Conservation (phyloP, 1,140 invertebrate genomes). For the Macrocentrus cingulum region DNA sequence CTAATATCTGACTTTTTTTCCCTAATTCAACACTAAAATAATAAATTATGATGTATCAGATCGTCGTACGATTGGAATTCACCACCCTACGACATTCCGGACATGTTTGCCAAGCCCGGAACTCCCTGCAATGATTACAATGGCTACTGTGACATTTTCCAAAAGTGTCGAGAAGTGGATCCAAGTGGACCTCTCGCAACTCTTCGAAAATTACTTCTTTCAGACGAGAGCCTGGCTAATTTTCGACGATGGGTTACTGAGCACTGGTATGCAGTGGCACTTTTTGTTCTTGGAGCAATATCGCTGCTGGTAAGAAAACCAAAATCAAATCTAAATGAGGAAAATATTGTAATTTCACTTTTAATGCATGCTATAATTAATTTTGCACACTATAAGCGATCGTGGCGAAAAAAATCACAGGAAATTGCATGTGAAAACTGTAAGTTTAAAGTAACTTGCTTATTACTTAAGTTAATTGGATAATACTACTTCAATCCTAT, state of each 20-base stretch:
- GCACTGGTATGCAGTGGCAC: conserved; percentile 82
- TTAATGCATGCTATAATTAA: conserved; percentile 13
- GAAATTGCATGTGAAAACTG: conserved; percentile 36
- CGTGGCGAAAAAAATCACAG: conserved; percentile 39
- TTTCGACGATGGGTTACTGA: conserved; percentile 82
- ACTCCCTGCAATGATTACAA: conserved; percentile 98
- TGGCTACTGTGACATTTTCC: conserved; percentile 99
- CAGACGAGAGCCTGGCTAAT: conserved; percentile 84
- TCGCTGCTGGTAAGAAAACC: conserved; percentile 72
- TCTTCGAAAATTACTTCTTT: conserved; percentile 80
- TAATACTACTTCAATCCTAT: too few relatives aligned
- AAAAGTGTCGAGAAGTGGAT: conserved; percentile 94
- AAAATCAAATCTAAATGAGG: not conserved
- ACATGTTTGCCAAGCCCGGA: conserved; percentile 90
- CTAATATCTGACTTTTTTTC: not conserved
- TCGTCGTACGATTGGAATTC: conserved; percentile 91
- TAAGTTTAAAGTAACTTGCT: conserved; percentile 48
- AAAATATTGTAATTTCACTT: conserved; percentile 1
- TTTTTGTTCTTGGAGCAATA: conserved; percentile 74
- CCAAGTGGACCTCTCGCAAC: conserved; percentile 93
- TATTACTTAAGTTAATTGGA: too few relatives aligned
- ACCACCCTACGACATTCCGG: conserved; percentile 84
- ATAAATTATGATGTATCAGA: too few relatives aligned
- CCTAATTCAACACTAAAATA: too few relatives aligned
- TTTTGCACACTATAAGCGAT: conserved; percentile 33